Evolutionary conservation across 2,888 invertebrate species (phyloP).

Genomic region (Spodoptera picta): DNA sequence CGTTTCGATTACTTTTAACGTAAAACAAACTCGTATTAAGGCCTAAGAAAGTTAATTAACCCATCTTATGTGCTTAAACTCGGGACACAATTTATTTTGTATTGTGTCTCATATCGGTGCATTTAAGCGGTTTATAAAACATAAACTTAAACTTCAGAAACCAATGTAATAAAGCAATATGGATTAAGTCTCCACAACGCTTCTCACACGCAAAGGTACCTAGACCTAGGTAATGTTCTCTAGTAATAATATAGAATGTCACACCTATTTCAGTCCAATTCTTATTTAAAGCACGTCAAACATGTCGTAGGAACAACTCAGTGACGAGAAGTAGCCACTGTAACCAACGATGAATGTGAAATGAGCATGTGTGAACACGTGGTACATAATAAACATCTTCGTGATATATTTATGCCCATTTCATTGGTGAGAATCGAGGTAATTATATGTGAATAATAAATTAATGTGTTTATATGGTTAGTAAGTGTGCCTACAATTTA

Average conservation of each 20-base stretch:
- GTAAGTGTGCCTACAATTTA: too few species aligned
- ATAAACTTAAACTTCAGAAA: too few species aligned
- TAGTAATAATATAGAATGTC: conserved; percentile 19
- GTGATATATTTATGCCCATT: conserved; percentile 67
- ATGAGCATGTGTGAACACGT: conserved; percentile 64
- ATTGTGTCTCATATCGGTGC: too few species aligned
- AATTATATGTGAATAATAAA: not conserved
- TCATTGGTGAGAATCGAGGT: conserved; percentile 61
- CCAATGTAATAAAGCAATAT: too few species aligned
- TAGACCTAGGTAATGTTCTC: not conserved
- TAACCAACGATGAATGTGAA: conserved; percentile 66
- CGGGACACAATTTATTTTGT: too few species aligned
- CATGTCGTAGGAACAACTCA: conserved; percentile 38
- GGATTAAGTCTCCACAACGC: conserved; percentile 3
- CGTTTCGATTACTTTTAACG: too few species aligned
- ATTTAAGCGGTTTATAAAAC: too few species aligned
- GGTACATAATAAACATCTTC: conserved; percentile 65
- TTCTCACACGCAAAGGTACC: too few species aligned
- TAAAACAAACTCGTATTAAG: too few species aligned
- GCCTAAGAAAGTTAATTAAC: too few species aligned
- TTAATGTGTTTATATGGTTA: too few species aligned
- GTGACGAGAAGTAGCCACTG: conserved; percentile 54
- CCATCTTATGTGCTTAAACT: too few species aligned
- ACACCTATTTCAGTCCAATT: conserved; percentile 41
- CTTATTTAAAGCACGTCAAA: conserved; percentile 62